phyloP scores from a whole-genome alignment of 2,797 vertebrate species.

The Hipposideros larvatus region DNA sequence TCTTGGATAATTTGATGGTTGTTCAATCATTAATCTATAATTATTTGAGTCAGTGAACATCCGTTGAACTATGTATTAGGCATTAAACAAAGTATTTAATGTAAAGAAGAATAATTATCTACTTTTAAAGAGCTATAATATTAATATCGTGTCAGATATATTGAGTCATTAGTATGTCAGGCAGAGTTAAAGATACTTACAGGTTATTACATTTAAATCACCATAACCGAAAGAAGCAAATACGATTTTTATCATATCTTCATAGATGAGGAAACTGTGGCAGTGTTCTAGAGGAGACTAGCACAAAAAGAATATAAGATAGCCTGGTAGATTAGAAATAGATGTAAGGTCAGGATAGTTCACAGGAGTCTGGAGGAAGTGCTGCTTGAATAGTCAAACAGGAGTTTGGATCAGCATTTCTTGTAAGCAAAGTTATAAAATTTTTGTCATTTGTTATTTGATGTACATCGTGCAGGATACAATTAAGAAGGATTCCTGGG shows the following conservation, averaged over 20 bases:
- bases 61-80: neutral
- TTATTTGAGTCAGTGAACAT: neutral
- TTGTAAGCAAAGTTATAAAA: neutral
- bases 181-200: neutral
- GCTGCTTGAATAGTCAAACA: neutral
- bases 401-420: neutral
- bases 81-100: neutral
- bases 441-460: neutral
- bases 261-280: neutral
- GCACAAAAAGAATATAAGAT: neutral
- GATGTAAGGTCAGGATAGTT: neutral
- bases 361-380: neutral
- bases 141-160: neutral
- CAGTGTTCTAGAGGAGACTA: neutral
- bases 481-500: neutral
- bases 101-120: neutral
- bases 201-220: neutral
- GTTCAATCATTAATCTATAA: neutral
- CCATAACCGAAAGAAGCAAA: neutral
- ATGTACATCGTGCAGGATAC: neutral
- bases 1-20: neutral
- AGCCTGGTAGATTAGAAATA: neutral
- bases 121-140: neutral
- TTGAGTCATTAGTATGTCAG: neutral
- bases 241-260: neutral